Base-by-base conservation (phyloP, 2,888 invertebrate species). In the Unio pictorum region DNA sequence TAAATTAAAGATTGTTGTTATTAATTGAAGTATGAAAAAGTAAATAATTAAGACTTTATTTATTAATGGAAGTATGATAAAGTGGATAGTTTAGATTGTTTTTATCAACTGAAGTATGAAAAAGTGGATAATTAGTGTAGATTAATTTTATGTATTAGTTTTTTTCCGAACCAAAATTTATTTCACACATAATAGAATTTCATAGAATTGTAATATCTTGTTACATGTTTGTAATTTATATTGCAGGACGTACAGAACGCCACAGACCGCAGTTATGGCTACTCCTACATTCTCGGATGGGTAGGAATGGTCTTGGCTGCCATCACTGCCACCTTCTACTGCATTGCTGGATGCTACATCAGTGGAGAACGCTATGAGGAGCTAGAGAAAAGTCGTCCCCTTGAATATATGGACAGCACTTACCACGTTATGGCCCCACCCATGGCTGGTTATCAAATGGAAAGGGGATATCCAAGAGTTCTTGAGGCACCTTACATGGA, bases 241-340 rank as follows among this genome's bases (percentile, higher is more conserved):
- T 71, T 75, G 23, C 78, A 86, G 86, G 67, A 72, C 0, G 59
- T 84, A 28, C 75, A 81, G 62, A 68, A 69, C 1, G 80, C 80
- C 2, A 84, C 84, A 20, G 67, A 68, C 26, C 79, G 86, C 17
- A 64, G 64, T 5, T 87, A 86, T 64, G 84, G 83, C n/a, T 88
- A 81, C 78, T 87, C 87, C 8, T 88, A 88, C 80, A 84, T 85
- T 30, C 72, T 88, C 23, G 88, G 87, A 26, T 88, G 88, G 88
- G 76, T 86, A 17, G 86, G 82, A 18, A 86, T 86, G 83, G 82
- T 78, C 26, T 60, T 86, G 28, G 82, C 84, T 7, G 83, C 86
- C 11, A 69, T 87, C 34, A 74, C 82, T 54, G 86, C 87, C 55
- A 83, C 86, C 55, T 79, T 87, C 71, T 87, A 85, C 77, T 81